Evolutionary conservation across 2,797 vertebrate species (phyloP).

Genomic region (Sphenodon punctatus): DNA sequence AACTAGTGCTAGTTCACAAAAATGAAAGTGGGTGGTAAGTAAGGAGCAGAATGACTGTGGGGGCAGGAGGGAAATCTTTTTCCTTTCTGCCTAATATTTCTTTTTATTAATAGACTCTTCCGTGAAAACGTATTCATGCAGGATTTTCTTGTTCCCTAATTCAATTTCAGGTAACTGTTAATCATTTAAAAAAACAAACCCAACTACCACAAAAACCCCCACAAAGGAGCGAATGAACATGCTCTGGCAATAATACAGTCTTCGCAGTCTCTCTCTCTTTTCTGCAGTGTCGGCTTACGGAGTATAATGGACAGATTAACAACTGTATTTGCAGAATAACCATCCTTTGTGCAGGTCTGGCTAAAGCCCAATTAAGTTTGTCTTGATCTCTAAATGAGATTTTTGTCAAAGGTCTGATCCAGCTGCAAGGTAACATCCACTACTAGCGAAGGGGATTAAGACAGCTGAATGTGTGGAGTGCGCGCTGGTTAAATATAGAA

Average conservation of each 20-base stretch:
- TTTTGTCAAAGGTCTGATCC: conserved; percentile 32
- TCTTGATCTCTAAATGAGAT: conserved; percentile 74
- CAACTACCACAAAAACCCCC: too few relatives aligned
- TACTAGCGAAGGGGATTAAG: conserved; percentile 59
- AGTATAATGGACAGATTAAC: conserved; percentile 67
- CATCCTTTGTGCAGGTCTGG: conserved; percentile 63
- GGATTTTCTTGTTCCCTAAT: not conserved
- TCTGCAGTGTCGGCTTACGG: conserved; percentile 30
- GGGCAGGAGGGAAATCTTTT: too few relatives aligned
- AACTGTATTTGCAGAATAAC: conserved; percentile 63
- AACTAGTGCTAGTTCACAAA: too few relatives aligned
- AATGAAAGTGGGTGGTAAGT: too few relatives aligned
- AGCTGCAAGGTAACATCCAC: conserved; percentile 27
- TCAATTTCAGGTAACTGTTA: conserved; percentile 3
- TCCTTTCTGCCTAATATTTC: too few relatives aligned
- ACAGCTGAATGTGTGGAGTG: conserved; percentile 27
- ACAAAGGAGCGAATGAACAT: not conserved
- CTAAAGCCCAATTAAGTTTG: conserved; percentile 71
- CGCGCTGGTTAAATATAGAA: conserved; percentile 32
- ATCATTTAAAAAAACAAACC: not conserved
- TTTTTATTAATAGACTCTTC: too few relatives aligned
- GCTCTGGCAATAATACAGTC: conserved; percentile 24
- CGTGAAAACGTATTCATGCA: too few relatives aligned
- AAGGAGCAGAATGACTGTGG: too few relatives aligned
- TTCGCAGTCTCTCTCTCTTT: conserved; percentile 32